Evolutionary conservation across 2,888 invertebrate genomes (phyloP).

Genomic region (Netelia melanura): DNA sequence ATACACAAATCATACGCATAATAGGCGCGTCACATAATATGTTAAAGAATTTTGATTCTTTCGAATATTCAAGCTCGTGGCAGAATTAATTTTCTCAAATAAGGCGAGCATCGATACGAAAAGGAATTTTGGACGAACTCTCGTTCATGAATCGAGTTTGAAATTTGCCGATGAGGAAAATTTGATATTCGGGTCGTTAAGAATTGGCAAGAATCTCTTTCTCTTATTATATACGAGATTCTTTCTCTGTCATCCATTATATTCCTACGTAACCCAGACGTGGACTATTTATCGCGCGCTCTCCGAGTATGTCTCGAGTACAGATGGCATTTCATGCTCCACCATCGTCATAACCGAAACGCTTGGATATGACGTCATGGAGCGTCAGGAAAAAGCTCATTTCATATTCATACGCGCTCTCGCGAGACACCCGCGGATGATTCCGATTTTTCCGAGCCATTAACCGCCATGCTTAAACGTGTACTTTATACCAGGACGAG

Average conservation of each 20-base stretch:
- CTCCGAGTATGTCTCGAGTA: conserved; percentile 30
- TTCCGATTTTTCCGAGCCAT: conserved; percentile 84
- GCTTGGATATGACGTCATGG: conserved; percentile 45
- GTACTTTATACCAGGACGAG: conserved; percentile 4
- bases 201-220: conserved; percentile 31
- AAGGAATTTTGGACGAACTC: not conserved
- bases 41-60: too few species aligned
- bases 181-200: conserved; percentile 33
- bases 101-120: not conserved
- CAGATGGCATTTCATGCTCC: conserved; percentile 61
- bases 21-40: too few species aligned
- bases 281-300: conserved; percentile 11
- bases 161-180: conserved; percentile 19
- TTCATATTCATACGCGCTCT: conserved; percentile 81
- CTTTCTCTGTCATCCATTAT: conserved; percentile 55
- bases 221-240: not conserved
- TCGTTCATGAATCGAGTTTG: not conserved
- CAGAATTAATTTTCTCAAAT: not conserved
- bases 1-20: not conserved
- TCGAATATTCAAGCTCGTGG: too few species aligned
- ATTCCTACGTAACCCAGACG: not conserved
- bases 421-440: conserved; percentile 76
- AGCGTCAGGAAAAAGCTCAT: conserved; percentile 78
- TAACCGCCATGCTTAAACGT: conserved; percentile 75
- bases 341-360: conserved; percentile 49